Evolutionary conservation across 2,797 vertebrate species (phyloP).

Genomic region (Silurus aristotelis): DNA sequence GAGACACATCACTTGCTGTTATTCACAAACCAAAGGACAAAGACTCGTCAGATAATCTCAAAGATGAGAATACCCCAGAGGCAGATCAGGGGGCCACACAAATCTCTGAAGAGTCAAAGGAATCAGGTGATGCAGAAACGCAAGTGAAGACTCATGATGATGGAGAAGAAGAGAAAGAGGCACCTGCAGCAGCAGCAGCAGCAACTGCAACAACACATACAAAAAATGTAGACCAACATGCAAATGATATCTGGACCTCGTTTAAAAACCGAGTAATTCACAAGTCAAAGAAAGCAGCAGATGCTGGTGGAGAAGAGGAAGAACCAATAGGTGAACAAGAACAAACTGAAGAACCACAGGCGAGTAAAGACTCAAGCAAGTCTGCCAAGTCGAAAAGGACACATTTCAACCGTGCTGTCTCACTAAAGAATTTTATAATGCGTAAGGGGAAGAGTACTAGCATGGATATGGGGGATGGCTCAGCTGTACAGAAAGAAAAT

Average conservation of each 20-base stretch:
- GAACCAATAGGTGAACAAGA: constrained; percentile 72
- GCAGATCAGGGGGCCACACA: constrained; percentile 46
- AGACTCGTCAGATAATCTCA: constrained; percentile 63
- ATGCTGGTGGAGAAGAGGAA: constrained; percentile 65
- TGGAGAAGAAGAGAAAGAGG: constrained; percentile 56
- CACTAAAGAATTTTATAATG: constrained; percentile 82
- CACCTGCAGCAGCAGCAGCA: constrained; percentile 45
- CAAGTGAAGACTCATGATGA: constrained; percentile 49
- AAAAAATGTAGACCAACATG: constrained; percentile 70
- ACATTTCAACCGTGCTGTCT: constrained; percentile 78
- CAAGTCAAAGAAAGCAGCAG: constrained; percentile 71
- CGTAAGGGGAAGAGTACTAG: constrained; percentile 78
- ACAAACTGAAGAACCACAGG: constrained; percentile 68
- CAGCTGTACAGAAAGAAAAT: constrained; percentile 57
- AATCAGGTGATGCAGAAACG: constrained; percentile 50
- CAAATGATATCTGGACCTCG: constrained; percentile 81
- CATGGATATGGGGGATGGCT: constrained; percentile 67
- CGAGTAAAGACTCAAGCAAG: constrained; percentile 72
- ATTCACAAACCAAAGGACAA: constrained; percentile 75
- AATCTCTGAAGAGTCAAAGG: constrained; percentile 52
- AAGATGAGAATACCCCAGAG: constrained; percentile 59
- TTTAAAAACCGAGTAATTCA: constrained; percentile 81
- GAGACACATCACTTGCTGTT: constrained; percentile 75
- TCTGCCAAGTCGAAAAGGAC: constrained; percentile 75
- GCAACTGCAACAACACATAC: constrained; percentile 57